phyloP scores from a whole-genome alignment of 2,797 vertebrate genomes.

The Micropoecilia bifurca region DNA sequence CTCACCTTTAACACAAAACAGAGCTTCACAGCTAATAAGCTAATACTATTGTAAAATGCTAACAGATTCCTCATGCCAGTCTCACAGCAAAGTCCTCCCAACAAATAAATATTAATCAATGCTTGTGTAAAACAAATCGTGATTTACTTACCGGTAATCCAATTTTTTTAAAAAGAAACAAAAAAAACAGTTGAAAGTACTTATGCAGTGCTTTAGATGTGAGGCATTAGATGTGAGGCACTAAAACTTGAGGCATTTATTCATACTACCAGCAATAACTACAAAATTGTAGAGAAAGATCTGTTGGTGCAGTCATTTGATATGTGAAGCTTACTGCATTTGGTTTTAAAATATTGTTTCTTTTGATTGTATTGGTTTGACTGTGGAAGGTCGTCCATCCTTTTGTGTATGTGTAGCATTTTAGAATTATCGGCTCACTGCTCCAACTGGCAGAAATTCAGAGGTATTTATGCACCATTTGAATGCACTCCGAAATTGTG shows the following conservation, averaged over 20 bases:
- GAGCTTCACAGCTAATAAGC: background rate
- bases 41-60: background rate
- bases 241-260: background rate
- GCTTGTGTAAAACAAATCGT: too few relatives aligned
- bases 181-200: background rate
- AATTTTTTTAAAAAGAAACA: background rate
- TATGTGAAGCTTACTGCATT: constrained; percentile 19
- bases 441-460: constrained; percentile 89
- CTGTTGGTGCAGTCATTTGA: background rate
- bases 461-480: constrained; percentile 88
- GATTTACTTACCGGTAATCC: too few relatives aligned
- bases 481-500: constrained; percentile 57
- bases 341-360: constrained; percentile 72
- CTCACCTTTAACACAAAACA: background rate
- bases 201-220: background rate
- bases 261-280: background rate
- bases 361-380: constrained; percentile 92
- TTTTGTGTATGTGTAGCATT: constrained; percentile 86
- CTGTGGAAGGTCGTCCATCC: constrained; percentile 89
- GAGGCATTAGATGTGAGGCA: too few relatives aligned
- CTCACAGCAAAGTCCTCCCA: background rate
- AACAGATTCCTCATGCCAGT: background rate
- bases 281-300: background rate
- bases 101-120: background rate
- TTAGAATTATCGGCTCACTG: constrained; percentile 88